Evolutionary conservation across 1,140 invertebrate species (phyloP).

Genomic region (Littorina saxatilis): DNA sequence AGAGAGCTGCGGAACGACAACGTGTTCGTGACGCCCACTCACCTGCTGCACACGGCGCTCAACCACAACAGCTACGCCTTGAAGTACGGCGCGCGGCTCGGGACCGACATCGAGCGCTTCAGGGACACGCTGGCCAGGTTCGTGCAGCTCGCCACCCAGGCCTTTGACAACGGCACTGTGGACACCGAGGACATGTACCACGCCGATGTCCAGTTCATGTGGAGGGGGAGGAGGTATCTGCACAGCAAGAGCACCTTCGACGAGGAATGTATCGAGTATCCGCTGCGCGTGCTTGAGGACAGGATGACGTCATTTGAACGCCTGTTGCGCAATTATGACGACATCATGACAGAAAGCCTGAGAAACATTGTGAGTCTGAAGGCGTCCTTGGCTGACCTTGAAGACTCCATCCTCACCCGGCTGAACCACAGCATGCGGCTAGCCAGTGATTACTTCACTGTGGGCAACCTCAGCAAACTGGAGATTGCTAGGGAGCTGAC

Average conservation of each 20-base stretch:
- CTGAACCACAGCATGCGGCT: slow-evolving; percentile 34
- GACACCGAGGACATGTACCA: slow-evolving; percentile 45
- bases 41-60: slow-evolving; percentile 48
- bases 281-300: slow-evolving; percentile 48
- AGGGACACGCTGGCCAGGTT: slow-evolving; percentile 8
- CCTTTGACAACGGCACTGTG: slow-evolving; percentile 36
- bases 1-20: slow-evolving; percentile 52
- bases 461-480: slow-evolving; percentile 43
- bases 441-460: slow-evolving; percentile 46
- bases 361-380: slow-evolving; percentile 45
- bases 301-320: slow-evolving; percentile 44
- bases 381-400: slow-evolving; percentile 32
- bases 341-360: slow-evolving; percentile 34
- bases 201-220: slow-evolving; percentile 38
- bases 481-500: slow-evolving; percentile 47
- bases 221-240: slow-evolving; percentile 47
- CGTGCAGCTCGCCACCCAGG: background rate
- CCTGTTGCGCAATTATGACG: slow-evolving; percentile 40
- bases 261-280: slow-evolving; percentile 56
- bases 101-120: slow-evolving; percentile 41
- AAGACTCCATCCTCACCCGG: slow-evolving; percentile 34
- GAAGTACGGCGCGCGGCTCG: slow-evolving; percentile 45
- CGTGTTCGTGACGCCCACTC: slow-evolving; percentile 53
- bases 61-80: slow-evolving; percentile 47
- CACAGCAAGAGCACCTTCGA: slow-evolving; percentile 61